Evolutionary conservation across 2,888 invertebrate species (phyloP).

Genomic region (Lithodes maja): DNA sequence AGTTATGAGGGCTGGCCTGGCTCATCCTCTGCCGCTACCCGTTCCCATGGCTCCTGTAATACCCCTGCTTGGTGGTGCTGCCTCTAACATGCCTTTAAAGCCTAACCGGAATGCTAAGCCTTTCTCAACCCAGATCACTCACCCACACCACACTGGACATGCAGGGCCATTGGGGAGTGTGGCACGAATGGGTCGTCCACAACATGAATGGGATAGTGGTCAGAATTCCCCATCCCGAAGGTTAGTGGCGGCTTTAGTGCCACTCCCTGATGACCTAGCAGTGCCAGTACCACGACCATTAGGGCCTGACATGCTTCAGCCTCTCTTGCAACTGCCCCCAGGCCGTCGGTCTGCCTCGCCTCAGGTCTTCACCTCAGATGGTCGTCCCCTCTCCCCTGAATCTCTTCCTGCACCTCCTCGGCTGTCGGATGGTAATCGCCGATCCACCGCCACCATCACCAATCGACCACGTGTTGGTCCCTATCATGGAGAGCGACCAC

Average conservation of each 20-base stretch:
- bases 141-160: background rate
- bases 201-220: background rate
- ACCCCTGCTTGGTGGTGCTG: slow-evolving; percentile 55
- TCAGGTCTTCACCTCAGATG: slow-evolving; percentile 59
- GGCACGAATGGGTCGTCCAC: slow-evolving; percentile 34
- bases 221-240: background rate
- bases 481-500: slow-evolving; percentile 49
- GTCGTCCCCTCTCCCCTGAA: slow-evolving; percentile 49
- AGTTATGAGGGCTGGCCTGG: background rate
- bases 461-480: slow-evolving; percentile 48
- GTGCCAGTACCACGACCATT: slow-evolving; percentile 51
- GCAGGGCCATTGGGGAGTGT: slow-evolving; percentile 23
- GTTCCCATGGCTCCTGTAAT: slow-evolving; percentile 49
- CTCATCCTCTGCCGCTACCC: slow-evolving; percentile 40
- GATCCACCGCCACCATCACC: slow-evolving; percentile 34
- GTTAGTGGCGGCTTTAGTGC: slow-evolving; percentile 30
- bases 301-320: slow-evolving; percentile 35
- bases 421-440: background rate
- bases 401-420: slow-evolving; percentile 42
- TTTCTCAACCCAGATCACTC: background rate
- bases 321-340: slow-evolving; percentile 40
- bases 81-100: slow-evolving; percentile 45
- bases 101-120: slow-evolving; percentile 14
- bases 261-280: slow-evolving; percentile 53
- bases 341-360: slow-evolving; percentile 1